Percentiles rank a stretch among this genome's conserved stretches.
phyloP scores from a whole-genome alignment of 2,113 vertebrate genomes.

The Cottus gobio region DNA sequence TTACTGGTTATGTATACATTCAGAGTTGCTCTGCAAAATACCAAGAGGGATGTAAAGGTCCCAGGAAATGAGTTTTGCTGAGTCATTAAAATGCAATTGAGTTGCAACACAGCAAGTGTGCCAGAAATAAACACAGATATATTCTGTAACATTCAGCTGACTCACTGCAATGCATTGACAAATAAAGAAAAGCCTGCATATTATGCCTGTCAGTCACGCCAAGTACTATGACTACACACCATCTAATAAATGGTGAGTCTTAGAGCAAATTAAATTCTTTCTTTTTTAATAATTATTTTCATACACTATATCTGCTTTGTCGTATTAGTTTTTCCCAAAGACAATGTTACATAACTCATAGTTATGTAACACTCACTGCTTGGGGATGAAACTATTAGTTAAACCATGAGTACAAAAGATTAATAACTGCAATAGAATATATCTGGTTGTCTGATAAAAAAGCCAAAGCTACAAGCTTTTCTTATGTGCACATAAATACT shows the following conservation, averaged over 20 bases:
- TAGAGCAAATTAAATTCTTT: neutral
- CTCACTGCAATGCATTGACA: constrained; percentile 21
- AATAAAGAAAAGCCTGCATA: constrained; percentile 21
- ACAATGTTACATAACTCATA: neutral
- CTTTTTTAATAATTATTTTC: neutral
- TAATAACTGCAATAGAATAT: neutral
- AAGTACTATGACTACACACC: neutral
- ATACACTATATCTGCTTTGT: neutral
- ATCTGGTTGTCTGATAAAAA: neutral
- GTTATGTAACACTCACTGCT: no score
- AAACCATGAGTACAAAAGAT: neutral
- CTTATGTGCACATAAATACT: neutral
- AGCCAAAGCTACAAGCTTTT: neutral
- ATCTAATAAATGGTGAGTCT: neutral
- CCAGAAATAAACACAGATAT: constrained; percentile 30
- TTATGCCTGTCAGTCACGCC: constrained; percentile 16
- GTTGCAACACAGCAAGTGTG: constrained; percentile 49
- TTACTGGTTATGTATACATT: constrained; percentile 15
- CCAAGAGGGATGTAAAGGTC: constrained; percentile 31
- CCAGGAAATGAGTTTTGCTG: constrained; percentile 50
- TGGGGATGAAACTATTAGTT: neutral
- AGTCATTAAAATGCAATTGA: constrained; percentile 55
- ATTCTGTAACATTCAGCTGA: constrained; percentile 29
- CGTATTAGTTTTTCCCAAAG: neutral
- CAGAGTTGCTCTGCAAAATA: constrained; percentile 30